Conservation (phyloP, 2,888 invertebrate genomes). For the Parnassius smintheus region DNA sequence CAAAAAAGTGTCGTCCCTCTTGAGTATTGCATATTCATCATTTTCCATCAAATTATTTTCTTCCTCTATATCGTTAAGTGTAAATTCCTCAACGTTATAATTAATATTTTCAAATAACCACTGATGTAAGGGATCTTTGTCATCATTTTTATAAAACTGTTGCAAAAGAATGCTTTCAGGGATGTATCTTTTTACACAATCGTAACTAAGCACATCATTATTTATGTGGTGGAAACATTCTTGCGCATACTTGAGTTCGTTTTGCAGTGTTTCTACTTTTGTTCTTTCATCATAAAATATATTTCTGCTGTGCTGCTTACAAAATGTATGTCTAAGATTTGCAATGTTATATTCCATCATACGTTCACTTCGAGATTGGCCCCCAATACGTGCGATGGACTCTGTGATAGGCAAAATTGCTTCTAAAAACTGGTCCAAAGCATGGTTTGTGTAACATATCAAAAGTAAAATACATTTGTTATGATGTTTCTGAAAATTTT, state of each 20-base stretch:
- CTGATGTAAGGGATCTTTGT: constrained; percentile 41
- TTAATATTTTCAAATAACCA: constrained; percentile 55
- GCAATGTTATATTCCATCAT: constrained; percentile 66
- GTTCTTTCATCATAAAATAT: constrained; percentile 44
- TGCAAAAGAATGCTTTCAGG: constrained; percentile 36
- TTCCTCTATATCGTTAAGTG: constrained; percentile 34
- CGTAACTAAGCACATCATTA: constrained; percentile 46
- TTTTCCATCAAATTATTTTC: constrained; percentile 22
- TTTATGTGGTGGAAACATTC: constrained; percentile 45
- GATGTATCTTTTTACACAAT: constrained; percentile 32
- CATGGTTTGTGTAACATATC: constrained; percentile 92
- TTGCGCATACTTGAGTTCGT: constrained; percentile 41
- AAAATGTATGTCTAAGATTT: constrained; percentile 45
- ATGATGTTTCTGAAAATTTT: constrained; percentile 60
- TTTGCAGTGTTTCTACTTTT: constrained; percentile 38
- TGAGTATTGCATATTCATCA: constrained; percentile 13
- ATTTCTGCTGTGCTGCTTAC: constrained; percentile 19
- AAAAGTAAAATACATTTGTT: constrained; percentile 82
- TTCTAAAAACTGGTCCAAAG: constrained; percentile 91
- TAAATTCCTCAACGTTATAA: constrained; percentile 23
- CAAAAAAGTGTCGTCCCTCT: constrained; percentile 40
- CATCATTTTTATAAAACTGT: constrained; percentile 40
- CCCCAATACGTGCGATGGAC: constrained; percentile 85
- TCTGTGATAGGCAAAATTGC: constrained; percentile 81
- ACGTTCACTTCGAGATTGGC: constrained; percentile 81